These are phyloP conservation scores for Enteromius treurensis DNA, from an alignment of 2,797 vertebrate genomes.

Conservation along the genomic window DNA sequence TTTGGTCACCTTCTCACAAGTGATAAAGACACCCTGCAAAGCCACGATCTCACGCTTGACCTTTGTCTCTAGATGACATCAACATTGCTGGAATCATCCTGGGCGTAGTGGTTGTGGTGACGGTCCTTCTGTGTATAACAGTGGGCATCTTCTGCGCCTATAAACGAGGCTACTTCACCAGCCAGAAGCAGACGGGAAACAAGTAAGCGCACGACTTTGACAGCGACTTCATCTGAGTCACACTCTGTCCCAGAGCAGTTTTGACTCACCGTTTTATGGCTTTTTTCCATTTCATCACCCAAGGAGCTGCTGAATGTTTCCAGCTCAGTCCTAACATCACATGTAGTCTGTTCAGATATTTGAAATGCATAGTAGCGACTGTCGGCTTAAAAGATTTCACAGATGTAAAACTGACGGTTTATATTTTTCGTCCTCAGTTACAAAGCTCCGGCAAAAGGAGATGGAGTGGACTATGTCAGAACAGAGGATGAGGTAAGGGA, in stretches of 20 bases:
- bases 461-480: conserved; percentile 93
- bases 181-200: conserved; percentile 84
- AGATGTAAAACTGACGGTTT: neutral
- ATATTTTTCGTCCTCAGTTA: conserved; percentile 78
- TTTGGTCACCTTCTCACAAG: neutral
- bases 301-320: neutral
- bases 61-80: conserved; percentile 84
- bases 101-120: conserved; percentile 89
- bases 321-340: conserved; percentile 3
- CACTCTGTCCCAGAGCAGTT: conserved; percentile 24
- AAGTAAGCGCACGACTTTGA: conserved; percentile 78
- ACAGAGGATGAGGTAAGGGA: conserved; percentile 92
- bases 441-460: conserved; percentile 90
- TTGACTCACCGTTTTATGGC: conserved; percentile 17
- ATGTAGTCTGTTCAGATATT: neutral
- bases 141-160: conserved; percentile 94
- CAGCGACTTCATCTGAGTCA: conserved; percentile 34
- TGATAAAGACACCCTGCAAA: neutral
- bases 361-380: neutral
- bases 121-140: conserved; percentile 88
- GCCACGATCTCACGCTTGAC: neutral
- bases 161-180: conserved; percentile 90
- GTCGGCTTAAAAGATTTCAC: neutral
- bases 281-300: conserved; percentile 6
- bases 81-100: conserved; percentile 89